Evolutionary conservation across 1,140 invertebrate species (phyloP).

Genomic region (Ruditapes philippinarum): DNA sequence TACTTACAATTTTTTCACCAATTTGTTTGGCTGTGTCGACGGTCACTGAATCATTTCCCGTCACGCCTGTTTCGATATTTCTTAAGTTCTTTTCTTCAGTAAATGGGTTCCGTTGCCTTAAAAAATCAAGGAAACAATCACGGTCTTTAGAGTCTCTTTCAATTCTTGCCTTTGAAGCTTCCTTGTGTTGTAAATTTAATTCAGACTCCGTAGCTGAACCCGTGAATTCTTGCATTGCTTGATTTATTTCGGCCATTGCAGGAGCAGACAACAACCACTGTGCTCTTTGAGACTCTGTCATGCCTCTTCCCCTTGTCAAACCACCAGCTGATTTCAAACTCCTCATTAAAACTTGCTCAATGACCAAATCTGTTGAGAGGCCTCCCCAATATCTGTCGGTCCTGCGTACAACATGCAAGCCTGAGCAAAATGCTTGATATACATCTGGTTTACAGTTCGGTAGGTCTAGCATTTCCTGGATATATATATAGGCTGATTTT

Average conservation of each 20-base stretch:
- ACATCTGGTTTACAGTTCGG: slow-evolving; percentile 57
- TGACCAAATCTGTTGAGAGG: slow-evolving; percentile 82
- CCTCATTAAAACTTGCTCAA: slow-evolving; percentile 77
- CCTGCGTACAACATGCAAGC: slow-evolving; percentile 71
- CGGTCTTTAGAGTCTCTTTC: slow-evolving; percentile 58
- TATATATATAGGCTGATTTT: slow-evolving; percentile 86
- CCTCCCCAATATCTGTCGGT: slow-evolving; percentile 86
- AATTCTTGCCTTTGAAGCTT: slow-evolving; percentile 21
- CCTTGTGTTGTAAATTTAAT: slow-evolving; percentile 61
- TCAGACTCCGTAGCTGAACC: neutral
- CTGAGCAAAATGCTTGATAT: slow-evolving; percentile 76
- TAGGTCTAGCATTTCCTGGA: slow-evolving; percentile 86
- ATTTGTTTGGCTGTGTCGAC: slow-evolving; percentile 59
- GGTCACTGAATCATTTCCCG: slow-evolving; percentile 48
- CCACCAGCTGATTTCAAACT: slow-evolving; percentile 77
- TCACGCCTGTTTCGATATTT: slow-evolving; percentile 64
- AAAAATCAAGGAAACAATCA: neutral
- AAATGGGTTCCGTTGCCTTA: slow-evolving; percentile 63
- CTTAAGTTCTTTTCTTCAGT: slow-evolving; percentile 25
- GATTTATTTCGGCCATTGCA: slow-evolving; percentile 17
- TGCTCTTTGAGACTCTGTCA: slow-evolving; percentile 69
- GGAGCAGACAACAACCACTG: slow-evolving; percentile 45
- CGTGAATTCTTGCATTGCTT: slow-evolving; percentile 50
- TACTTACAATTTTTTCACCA: slow-evolving; percentile 57
- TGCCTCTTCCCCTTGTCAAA: slow-evolving; percentile 68